phyloP scores from a whole-genome alignment of 2,797 vertebrate species.

The Euthynnus affinis region DNA sequence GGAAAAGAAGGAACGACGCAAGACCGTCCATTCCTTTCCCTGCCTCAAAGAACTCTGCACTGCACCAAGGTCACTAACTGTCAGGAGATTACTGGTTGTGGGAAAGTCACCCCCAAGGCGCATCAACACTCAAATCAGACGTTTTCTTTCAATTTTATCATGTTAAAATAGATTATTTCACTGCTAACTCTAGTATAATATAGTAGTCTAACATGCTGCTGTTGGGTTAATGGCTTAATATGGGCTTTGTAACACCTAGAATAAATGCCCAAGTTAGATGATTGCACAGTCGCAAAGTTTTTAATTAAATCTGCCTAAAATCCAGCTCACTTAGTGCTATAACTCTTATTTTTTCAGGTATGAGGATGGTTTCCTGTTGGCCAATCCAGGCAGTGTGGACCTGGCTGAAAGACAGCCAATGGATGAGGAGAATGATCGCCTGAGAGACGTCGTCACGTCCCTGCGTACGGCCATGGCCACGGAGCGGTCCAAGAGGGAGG shows the following conservation, averaged over 20 bases:
- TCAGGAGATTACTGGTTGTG: too few relatives aligned
- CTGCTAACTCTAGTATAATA: background rate
- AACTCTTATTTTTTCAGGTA: conserved; percentile 82
- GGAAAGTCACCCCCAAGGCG: background rate
- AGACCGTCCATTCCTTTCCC: conserved; percentile 96
- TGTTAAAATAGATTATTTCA: background rate
- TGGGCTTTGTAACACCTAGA: background rate
- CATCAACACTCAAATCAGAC: background rate
- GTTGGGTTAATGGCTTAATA: background rate
- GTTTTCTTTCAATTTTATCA: background rate
- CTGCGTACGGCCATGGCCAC: conserved; percentile 90
- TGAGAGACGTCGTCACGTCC: conserved; percentile 89
- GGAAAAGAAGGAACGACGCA: conserved; percentile 93
- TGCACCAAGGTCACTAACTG: conserved; percentile 86
- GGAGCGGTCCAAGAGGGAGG: conserved; percentile 92
- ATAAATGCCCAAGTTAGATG: background rate
- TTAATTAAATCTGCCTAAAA: background rate
- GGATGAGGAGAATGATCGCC: conserved; percentile 93
- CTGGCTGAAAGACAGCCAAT: conserved; percentile 87
- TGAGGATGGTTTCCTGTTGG: conserved; percentile 89
- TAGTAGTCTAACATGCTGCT: too few relatives aligned
- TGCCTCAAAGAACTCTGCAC: conserved; percentile 95
- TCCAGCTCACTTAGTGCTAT: background rate
- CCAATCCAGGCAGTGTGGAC: conserved; percentile 87
- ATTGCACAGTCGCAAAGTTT: too few relatives aligned